A percentile compares a stretch with the other conserved stretches of the same genome.
Evolutionary conservation across 35 echinoderm and acorn worm species (phyloP).

Genomic region (Heliocidaris tuberculata): DNA sequence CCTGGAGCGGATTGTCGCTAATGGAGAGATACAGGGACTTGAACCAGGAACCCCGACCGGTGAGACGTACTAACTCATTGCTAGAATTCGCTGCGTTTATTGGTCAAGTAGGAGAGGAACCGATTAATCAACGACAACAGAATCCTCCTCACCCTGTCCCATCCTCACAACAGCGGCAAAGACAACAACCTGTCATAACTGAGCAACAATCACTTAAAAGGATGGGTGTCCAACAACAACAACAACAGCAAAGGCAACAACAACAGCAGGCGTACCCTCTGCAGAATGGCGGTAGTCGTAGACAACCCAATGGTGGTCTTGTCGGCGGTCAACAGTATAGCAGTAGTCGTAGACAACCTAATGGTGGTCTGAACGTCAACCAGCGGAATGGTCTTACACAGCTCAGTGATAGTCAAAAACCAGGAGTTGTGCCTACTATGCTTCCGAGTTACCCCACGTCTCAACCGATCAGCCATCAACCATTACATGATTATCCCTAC

Average conservation of each 20-base stretch:
- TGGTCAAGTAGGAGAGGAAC: background rate
- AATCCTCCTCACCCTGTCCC: background rate
- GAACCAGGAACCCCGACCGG: background rate
- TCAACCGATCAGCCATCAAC: background rate
- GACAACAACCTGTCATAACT: background rate
- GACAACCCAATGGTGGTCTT: background rate
- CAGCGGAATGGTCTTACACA: background rate
- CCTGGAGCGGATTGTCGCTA: background rate
- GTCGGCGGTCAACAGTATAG: background rate
- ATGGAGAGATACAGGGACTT: background rate
- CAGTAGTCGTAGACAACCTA: background rate
- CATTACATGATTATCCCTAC: background rate
- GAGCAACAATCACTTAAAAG: background rate
- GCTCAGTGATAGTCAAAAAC: background rate
- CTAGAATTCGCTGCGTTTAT: background rate
- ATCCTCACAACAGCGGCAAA: background rate
- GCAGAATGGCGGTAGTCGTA: background rate
- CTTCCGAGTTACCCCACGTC: background rate
- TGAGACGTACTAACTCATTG: slow-evolving; percentile 2
- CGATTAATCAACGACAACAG: background rate
- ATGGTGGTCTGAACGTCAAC: background rate
- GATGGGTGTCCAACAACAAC: background rate
- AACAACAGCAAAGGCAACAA: background rate
- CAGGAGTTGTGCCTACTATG: background rate
- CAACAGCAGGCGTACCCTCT: background rate